Percentiles rank a stretch among this genome's conserved stretches.
phyloP scores from a whole-genome alignment of 2,888 invertebrate genomes.

The Baronia brevicornis region DNA sequence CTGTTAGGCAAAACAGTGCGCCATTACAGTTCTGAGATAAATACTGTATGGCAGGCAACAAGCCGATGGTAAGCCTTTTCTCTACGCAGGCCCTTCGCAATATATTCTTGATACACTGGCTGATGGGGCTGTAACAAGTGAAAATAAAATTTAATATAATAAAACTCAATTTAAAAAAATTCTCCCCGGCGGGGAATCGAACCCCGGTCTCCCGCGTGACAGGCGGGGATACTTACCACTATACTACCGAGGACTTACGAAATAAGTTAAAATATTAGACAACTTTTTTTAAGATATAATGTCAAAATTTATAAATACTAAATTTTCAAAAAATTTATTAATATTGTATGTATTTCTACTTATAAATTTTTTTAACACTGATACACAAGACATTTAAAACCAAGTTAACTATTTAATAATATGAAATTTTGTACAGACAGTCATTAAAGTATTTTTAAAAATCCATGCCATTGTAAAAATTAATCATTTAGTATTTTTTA shows the following conservation, averaged over 20 bases:
- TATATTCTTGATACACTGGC: constrained; percentile 70
- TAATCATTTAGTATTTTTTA: too few relatives aligned
- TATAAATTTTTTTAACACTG: too few relatives aligned
- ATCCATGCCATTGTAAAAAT: too few relatives aligned
- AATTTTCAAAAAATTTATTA: too few relatives aligned
- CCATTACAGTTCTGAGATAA: constrained; percentile 76
- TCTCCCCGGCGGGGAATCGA: constrained; percentile 67
- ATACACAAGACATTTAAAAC: too few relatives aligned
- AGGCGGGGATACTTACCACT: constrained; percentile 77
- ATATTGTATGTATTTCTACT: too few relatives aligned
- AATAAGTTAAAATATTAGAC: background rate
- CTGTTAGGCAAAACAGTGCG: constrained; percentile 81
- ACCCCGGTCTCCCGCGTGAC: constrained; percentile 77
- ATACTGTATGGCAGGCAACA: constrained; percentile 77
- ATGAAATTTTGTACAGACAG: too few relatives aligned
- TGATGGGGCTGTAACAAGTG: constrained; percentile 52
- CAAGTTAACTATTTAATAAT: too few relatives aligned
- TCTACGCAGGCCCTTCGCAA: constrained; percentile 71
- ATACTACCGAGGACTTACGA: constrained; percentile 66
- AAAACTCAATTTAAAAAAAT: background rate
- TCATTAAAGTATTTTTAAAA: too few relatives aligned
- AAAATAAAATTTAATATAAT: constrained; percentile 5
- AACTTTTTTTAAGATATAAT: too few relatives aligned
- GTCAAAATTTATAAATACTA: too few relatives aligned
- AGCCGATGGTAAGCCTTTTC: constrained; percentile 77